Evolutionary conservation across 2,888 invertebrate genomes (phyloP).

Genomic region (Torymus tubicola): DNA sequence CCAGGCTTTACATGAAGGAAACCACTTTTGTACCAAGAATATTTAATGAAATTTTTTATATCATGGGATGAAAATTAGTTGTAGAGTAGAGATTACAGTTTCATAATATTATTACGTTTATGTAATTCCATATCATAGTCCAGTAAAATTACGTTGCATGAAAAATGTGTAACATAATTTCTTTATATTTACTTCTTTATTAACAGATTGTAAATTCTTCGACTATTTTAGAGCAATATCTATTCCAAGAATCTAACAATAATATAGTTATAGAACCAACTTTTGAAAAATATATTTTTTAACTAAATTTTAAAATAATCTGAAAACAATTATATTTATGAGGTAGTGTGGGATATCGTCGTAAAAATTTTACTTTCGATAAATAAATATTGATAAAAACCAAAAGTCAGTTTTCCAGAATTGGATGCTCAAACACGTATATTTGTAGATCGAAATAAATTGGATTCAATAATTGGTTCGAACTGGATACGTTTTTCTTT

Average conservation of each 20-base stretch:
- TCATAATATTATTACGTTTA: too few relatives aligned
- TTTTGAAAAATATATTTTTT: conserved; percentile 5
- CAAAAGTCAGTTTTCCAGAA: conserved; percentile 4
- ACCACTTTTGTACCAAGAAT: not conserved
- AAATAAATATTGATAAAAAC: conserved; percentile 13
- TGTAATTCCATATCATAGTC: too few relatives aligned
- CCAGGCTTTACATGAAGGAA: not conserved
- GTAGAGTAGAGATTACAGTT: too few relatives aligned
- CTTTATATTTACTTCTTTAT: conserved; percentile 14
- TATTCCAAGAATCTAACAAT: not conserved
- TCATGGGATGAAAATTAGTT: not conserved
- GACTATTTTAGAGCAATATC: too few relatives aligned
- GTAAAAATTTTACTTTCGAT: conserved; percentile 7
- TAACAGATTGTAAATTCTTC: not conserved
- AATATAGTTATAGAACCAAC: conserved; percentile 4
- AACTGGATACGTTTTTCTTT: not conserved
- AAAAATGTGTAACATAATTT: conserved; percentile 4
- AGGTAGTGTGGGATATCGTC: not conserved
- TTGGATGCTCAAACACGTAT: not conserved
- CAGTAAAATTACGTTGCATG: not conserved
- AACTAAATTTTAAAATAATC: not conserved
- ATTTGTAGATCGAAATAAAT: conserved; percentile 10
- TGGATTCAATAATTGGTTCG: not conserved
- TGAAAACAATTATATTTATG: conserved; percentile 1
- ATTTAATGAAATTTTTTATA: not conserved